Evolutionary conservation across 2,888 invertebrate genomes (phyloP).

Genomic region (Andrena flavipes): DNA sequence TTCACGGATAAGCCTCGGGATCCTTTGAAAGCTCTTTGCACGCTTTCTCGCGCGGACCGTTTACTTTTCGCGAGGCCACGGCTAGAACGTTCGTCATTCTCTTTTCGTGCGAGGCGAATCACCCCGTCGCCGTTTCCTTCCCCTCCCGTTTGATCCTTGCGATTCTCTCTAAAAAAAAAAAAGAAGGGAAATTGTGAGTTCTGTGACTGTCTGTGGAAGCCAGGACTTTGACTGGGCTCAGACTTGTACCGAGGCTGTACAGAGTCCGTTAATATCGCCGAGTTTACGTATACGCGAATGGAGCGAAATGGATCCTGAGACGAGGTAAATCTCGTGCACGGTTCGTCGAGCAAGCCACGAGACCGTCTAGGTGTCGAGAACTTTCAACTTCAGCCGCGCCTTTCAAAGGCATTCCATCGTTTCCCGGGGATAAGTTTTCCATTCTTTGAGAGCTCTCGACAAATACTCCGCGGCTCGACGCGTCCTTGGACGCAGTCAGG

Average conservation of each 20-base stretch:
- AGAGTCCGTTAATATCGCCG: not conserved
- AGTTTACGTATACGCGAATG: not conserved
- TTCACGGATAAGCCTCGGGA: slow-evolving; percentile 51
- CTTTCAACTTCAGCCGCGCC: slow-evolving; percentile 24
- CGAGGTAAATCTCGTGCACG: slow-evolving; percentile 18
- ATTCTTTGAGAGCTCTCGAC: slow-evolving; percentile 50
- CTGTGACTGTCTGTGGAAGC: not conserved
- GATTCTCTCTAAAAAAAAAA: not conserved
- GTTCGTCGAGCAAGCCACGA: slow-evolving; percentile 14
- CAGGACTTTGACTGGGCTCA: not conserved
- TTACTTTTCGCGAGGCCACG: slow-evolving; percentile 19
- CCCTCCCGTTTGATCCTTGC: not conserved
- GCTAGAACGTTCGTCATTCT: slow-evolving; percentile 20
- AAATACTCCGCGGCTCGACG: slow-evolving; percentile 40
- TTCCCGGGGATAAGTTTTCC: slow-evolving; percentile 45
- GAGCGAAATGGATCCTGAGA: not conserved
- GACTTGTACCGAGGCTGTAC: too few species aligned
- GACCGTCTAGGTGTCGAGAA: slow-evolving; percentile 34
- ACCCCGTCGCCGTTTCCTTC: not conserved
- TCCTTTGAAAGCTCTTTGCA: slow-evolving; percentile 57
- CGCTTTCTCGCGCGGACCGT: slow-evolving; percentile 25
- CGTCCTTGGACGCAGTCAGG: slow-evolving; percentile 19
- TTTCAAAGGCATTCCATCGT: slow-evolving; percentile 29
- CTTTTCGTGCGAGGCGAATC: not conserved
- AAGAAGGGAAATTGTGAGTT: not conserved